Evolutionary conservation across 1,140 invertebrate species (phyloP).

Genomic region (Ridgeia piscesae): DNA sequence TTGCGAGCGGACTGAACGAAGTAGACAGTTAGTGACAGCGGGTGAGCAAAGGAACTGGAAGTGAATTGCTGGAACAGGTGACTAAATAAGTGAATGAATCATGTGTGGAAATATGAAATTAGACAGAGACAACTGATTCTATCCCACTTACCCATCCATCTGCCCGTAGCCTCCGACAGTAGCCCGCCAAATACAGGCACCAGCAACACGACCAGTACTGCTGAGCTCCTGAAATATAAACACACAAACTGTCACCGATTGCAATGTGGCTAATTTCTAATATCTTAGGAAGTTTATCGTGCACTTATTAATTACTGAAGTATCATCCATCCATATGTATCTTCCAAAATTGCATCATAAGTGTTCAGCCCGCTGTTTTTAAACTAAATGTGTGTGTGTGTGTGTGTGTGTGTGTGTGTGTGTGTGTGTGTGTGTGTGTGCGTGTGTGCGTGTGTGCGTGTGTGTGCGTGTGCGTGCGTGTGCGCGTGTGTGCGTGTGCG

Average conservation of each 20-base stretch:
- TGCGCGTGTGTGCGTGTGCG: too few relatives aligned
- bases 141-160: background rate
- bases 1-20: too few relatives aligned
- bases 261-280: too few relatives aligned
- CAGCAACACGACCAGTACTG: background rate
- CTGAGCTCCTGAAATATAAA: background rate
- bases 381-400: too few relatives aligned
- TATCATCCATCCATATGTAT: background rate
- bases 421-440: too few relatives aligned
- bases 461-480: too few relatives aligned
- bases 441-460: too few relatives aligned
- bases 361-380: too few relatives aligned
- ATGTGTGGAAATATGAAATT: background rate
- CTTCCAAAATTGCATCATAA: background rate
- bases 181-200: background rate
- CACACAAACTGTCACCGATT: background rate
- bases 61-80: background rate
- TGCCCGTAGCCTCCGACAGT: background rate
- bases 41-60: background rate
- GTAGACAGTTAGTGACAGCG: too few relatives aligned
- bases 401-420: too few relatives aligned
- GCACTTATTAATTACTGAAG: too few relatives aligned
- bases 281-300: too few relatives aligned
- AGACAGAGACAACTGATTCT: background rate
- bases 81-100: background rate